Percentiles rank a stretch among this genome's conserved stretches.
Evolutionary conservation across 2,113 vertebrate genomes (phyloP).

Genomic region (Atractosteus spatula): DNA sequence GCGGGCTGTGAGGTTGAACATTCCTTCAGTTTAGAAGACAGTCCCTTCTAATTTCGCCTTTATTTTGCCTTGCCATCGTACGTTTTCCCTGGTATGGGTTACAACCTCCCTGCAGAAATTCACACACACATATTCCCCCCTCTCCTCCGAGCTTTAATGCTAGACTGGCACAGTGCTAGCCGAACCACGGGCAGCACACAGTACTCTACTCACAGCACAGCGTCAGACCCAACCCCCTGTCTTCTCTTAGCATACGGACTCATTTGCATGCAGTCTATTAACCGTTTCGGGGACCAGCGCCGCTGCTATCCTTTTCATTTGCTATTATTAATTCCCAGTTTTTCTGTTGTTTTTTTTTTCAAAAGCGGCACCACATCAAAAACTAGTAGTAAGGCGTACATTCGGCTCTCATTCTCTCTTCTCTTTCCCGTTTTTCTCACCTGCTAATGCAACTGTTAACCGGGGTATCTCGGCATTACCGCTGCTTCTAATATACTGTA

Average conservation of each 20-base stretch:
- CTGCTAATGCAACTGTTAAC: too few species aligned
- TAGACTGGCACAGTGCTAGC: conserved; percentile 43
- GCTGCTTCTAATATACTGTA: too few species aligned
- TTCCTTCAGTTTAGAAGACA: conserved; percentile 48
- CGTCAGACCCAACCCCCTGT: conserved; percentile 63
- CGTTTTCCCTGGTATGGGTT: conserved; percentile 25
- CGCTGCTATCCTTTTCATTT: too few species aligned
- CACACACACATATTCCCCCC: conserved; percentile 40
- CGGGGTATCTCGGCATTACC: too few species aligned
- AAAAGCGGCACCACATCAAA: too few species aligned
- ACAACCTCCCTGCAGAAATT: conserved; percentile 33
- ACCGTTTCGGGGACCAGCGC: conserved; percentile 53
- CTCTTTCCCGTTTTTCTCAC: too few species aligned
- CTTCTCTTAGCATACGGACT: conserved; percentile 40
- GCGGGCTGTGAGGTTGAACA: conserved; percentile 35
- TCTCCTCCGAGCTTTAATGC: conserved; percentile 39
- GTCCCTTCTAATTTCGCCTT: conserved; percentile 32
- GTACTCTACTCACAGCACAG: conserved; percentile 46
- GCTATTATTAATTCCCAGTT: too few species aligned
- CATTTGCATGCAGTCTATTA: conserved; percentile 54
- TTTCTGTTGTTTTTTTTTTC: too few species aligned
- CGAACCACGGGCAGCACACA: conserved; percentile 53
- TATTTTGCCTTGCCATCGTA: conserved; percentile 35
- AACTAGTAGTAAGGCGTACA: too few species aligned
- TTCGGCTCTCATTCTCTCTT: too few species aligned